These are phyloP conservation scores for Cyanoderma ruficeps DNA, from an alignment of 2,113 vertebrate species.

Conservation along the genomic window DNA sequence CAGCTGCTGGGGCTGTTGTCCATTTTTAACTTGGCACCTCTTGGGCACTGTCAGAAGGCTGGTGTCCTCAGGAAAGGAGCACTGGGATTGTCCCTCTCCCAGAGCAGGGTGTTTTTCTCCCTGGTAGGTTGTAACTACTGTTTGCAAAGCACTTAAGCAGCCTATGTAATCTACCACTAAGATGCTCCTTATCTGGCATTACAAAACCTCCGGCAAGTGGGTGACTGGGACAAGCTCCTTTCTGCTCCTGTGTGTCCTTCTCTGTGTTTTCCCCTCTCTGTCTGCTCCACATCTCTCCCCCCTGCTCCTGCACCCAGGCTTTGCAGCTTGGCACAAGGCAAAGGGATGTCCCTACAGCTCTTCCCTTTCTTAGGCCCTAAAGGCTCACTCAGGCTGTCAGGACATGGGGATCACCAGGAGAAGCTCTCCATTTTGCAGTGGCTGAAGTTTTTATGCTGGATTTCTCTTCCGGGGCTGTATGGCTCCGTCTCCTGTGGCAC, in stretches of 20 bases:
- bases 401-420: background rate
- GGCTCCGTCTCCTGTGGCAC: background rate
- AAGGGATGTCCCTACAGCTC: background rate
- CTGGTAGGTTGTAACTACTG: conserved; percentile 42
- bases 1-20: background rate
- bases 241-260: background rate
- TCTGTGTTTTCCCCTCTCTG: background rate
- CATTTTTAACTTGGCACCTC: background rate
- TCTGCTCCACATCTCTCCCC: background rate
- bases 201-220: background rate
- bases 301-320: background rate
- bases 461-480: background rate
- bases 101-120: conserved; percentile 3
- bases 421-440: background rate
- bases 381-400: background rate
- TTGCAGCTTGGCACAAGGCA: background rate
- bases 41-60: accelerated
- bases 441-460: background rate
- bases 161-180: conserved; percentile 51
- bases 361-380: background rate
- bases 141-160: conserved; percentile 66
- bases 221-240: background rate
- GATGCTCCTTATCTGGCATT: conserved; percentile 45
- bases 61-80: background rate
- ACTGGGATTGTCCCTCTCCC: background rate